Evolutionary conservation across 2,113 vertebrate species (phyloP).

Genomic region (rat (Rattus norvegicus)): GRCr8 NC_086024.1:56193001-56193500

Average conservation of each 20-base stretch:
- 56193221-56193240: conserved; percentile 36
- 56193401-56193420: conserved; percentile 85
- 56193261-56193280: conserved; percentile 54
- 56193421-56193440: conserved; percentile 85
- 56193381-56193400: conserved; percentile 83
- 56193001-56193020: neutral
- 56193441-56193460: conserved; percentile 84
- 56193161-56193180: conserved; percentile 34
- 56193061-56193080: neutral
- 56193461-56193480: conserved; percentile 85
- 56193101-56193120: conserved; percentile 34
- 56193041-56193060: neutral
- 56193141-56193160: conserved; percentile 36
- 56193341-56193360: conserved; percentile 80
- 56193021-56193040: neutral
- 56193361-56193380: conserved; percentile 76
- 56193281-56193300: conserved; percentile 5
- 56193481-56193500: conserved; percentile 89
- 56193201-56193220: conserved; percentile 32
- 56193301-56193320: conserved; percentile 64
- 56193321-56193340: conserved; percentile 80
- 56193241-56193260: conserved; percentile 59
- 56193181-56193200: conserved; percentile 41
- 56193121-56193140: conserved; percentile 36
- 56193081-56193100: conserved; percentile 1